Evolutionary conservation across 2,113 vertebrate genomes (phyloP).

Genomic region (Trichomycterus rosablanca): DNA sequence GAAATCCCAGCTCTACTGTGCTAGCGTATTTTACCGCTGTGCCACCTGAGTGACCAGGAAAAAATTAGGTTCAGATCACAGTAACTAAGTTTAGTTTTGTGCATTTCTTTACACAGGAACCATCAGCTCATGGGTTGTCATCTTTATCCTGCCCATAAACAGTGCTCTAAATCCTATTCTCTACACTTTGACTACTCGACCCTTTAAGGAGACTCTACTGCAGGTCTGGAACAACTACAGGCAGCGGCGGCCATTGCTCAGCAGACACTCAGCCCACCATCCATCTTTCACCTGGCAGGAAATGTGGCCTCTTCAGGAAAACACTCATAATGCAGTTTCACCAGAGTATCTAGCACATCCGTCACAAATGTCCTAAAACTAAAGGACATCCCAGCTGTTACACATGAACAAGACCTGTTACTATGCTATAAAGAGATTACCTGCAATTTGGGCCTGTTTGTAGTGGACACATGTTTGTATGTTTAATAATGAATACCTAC

Average conservation of each 20-base stretch:
- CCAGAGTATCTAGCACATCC: slow-evolving; percentile 61
- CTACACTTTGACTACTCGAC: slow-evolving; percentile 92
- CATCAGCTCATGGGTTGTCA: slow-evolving; percentile 95
- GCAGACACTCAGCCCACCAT: slow-evolving; percentile 63
- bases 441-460: background rate
- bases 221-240: slow-evolving; percentile 89
- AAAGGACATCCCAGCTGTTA: slow-evolving; percentile 42
- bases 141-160: slow-evolving; percentile 96
- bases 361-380: slow-evolving; percentile 53
- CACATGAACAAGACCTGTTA: slow-evolving; percentile 25
- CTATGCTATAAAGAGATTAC: background rate
- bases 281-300: slow-evolving; percentile 86
- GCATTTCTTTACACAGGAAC: slow-evolving; percentile 72
- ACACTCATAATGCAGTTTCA: slow-evolving; percentile 56
- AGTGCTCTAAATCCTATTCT: slow-evolving; percentile 95
- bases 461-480: slow-evolving; percentile 7
- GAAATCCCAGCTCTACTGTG: no score
- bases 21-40: no score
- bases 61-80: no score
- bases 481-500: slow-evolving; percentile 13
- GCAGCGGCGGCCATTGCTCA: slow-evolving; percentile 70
- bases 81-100: no score
- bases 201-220: slow-evolving; percentile 93
- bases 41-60: no score
- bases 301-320: slow-evolving; percentile 83